Base-by-base conservation (phyloP, 2,113 vertebrate genomes). In the Zosterops hypoxanthus region DNA sequence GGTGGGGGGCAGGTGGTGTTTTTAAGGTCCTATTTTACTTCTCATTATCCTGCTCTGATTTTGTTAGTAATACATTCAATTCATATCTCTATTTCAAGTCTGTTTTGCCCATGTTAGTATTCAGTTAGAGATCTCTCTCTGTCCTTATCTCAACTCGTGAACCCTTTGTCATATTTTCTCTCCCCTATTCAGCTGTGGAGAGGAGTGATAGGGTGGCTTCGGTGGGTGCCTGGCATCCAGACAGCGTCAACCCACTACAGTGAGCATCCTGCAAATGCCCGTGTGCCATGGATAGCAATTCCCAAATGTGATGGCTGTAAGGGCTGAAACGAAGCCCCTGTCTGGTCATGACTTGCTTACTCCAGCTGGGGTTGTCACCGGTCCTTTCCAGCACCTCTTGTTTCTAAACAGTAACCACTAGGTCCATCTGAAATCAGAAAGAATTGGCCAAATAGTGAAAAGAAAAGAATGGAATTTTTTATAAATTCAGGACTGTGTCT, bases 401-500 rank as follows among this genome's bases (percentile, higher is more conserved):
- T 61, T 91, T 91, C 49, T 60, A 34, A 73, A 64, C 56, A 42
- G 23, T 61, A 68, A 56, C 25, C 3, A 5, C 33, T 23, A 71
- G 15, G 15, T 41, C 41, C 15, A 8, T 26, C 64, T 65, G 61
- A 71, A 83, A 78, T 57, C 41, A 82, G 61, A 53, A 88, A 63
- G 33, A 78, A 82, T 28, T 28, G 14, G 15, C 19, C 47, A 88
- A 68, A 57, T 2, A 57, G 41, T 25, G 52, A 64, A 33, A 70
- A 83, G 33, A 84, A 75, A 28, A 83, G 28, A 88, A 42, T 68
- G 22, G 7, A 66, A 42, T 7, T n/a, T 68, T 92, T 92, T 88
- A 57, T 57, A 33, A 71, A 81, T 84, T 95, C 86, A n/a, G 23
- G 56, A 60, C 72, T 44, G 1, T 66, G 7, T 89, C 47, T 59